These are phyloP conservation scores for Stictocephala bisonia DNA, from an alignment of 2,888 invertebrate genomes.

Conservation along the genomic window DNA sequence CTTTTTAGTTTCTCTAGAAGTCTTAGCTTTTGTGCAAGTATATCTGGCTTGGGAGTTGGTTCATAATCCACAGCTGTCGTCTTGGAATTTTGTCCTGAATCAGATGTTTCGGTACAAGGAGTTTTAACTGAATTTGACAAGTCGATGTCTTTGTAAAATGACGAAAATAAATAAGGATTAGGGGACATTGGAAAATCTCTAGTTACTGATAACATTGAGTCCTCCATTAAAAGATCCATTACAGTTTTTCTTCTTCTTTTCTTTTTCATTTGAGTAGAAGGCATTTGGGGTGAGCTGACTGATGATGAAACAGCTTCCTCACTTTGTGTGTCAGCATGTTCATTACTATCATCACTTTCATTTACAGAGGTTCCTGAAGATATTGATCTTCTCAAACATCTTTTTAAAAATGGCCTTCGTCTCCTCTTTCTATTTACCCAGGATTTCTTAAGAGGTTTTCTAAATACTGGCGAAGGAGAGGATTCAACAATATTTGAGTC, in stretches of 20 bases:
- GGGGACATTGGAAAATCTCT: constrained; percentile 39
- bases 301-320: constrained; percentile 33
- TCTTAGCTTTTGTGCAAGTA: constrained; percentile 28
- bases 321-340: not conserved
- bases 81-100: not conserved
- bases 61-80: not conserved
- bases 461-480: not conserved
- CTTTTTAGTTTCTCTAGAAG: constrained; percentile 28
- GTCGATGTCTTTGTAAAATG: constrained; percentile 31
- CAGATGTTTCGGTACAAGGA: not conserved
- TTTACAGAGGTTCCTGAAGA: not conserved
- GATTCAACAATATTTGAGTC: not conserved
- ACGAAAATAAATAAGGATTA: constrained; percentile 17
- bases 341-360: constrained; percentile 1
- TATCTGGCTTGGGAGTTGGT: constrained; percentile 12
- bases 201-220: constrained; percentile 31
- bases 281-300: not conserved
- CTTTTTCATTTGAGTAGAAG: not conserved
- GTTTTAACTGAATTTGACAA: not conserved
- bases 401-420: constrained; percentile 1
- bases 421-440: constrained; percentile 8
- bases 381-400: not conserved
- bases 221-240: constrained; percentile 35
- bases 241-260: constrained; percentile 27
- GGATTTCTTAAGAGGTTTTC: constrained; percentile 12